Base-by-base conservation (phyloP, 2,113 vertebrate species). In the Atractosteus spatula region DNA sequence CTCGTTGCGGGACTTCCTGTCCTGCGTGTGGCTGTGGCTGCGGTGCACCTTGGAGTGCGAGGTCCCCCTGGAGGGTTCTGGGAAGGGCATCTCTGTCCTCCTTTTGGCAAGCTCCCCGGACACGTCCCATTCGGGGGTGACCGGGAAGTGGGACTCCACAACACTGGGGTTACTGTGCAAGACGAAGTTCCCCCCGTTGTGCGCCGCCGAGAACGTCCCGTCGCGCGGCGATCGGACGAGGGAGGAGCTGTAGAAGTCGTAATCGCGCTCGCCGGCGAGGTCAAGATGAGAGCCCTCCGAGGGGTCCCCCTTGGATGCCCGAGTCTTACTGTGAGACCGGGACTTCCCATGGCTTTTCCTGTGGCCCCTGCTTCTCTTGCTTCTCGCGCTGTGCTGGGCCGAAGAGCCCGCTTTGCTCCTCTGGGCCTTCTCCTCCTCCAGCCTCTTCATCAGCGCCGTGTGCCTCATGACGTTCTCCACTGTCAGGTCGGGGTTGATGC, bases 11-110 rank as follows among this genome's bases (percentile, higher is more conserved):
- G 97, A 99, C 81, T 96, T 93, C 80, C 97, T 94, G 80, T 99
- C 97, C 83, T 99, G 97, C 3, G 96, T 99, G 90, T 99, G 97
- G 83, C 96, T 98, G 88, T 99, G 97, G 73, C 96, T 98, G 81
- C 96, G 95, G 87, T 99, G 97, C 70, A 98, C 97, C 88, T 98
- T 99, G 11, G 97, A 97, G 71, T 93, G 90, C 75, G 95, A 95
- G 62, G 95, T 96, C 62, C 95, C 96, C 73, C 97, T 89, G 71
- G 96, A 98, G 69, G 96, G 97, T 77, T 99, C 97, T 2, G 96
- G 96, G 84, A 99, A 98, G 83, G 96, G 97, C 94, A 98, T 96
- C 90, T 99, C 97, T 69, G 96, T 98, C 83, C 97, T 93, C 72
- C 97, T 90, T 86, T 99, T 99, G 74, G 97, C 96, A 67, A 99